These are phyloP conservation scores for Margaritifera margaritifera DNA, from an alignment of 2,888 invertebrate genomes.

Conservation along the genomic window DNA sequence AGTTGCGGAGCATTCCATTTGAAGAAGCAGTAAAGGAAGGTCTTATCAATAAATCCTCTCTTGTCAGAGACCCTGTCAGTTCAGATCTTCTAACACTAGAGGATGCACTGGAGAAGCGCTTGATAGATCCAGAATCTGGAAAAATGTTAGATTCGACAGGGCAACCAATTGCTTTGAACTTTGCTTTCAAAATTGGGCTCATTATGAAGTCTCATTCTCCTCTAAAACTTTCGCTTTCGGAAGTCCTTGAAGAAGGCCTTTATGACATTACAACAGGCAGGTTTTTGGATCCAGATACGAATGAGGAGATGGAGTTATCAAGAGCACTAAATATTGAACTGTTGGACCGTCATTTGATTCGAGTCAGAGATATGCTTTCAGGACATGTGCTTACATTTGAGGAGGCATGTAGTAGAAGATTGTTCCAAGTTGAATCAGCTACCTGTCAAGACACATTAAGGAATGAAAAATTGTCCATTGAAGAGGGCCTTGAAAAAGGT, in stretches of 20 bases:
- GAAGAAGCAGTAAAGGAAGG: slow-evolving; percentile 58
- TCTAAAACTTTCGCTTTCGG: slow-evolving; percentile 59
- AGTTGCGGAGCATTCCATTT: slow-evolving; percentile 48
- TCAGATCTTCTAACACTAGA: slow-evolving; percentile 60
- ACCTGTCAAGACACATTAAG: slow-evolving; percentile 47
- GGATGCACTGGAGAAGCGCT: slow-evolving; percentile 62
- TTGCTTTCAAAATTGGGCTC: slow-evolving; percentile 61
- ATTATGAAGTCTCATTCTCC: slow-evolving; percentile 62
- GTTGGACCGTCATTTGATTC: slow-evolving; percentile 52
- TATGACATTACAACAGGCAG: slow-evolving; percentile 57
- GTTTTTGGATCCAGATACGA: slow-evolving; percentile 60
- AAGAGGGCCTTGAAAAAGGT: slow-evolving; percentile 61
- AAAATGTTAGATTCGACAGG: slow-evolving; percentile 64
- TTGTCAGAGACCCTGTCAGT: slow-evolving; percentile 62
- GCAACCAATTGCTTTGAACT: slow-evolving; percentile 61
- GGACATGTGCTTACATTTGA: slow-evolving; percentile 53
- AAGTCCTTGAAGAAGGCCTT: slow-evolving; percentile 64
- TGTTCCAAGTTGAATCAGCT: slow-evolving; percentile 51
- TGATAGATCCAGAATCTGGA: slow-evolving; percentile 61
- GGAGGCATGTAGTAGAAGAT: slow-evolving; percentile 50
- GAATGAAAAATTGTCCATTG: slow-evolving; percentile 49
- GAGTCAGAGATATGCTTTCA: slow-evolving; percentile 49
- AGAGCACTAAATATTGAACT: slow-evolving; percentile 57
- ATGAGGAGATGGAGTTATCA: slow-evolving; percentile 54
- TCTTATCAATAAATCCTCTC: slow-evolving; percentile 58